Base-by-base conservation (phyloP, 2,797 vertebrate species). In the Sandelia bainsii region DNA sequence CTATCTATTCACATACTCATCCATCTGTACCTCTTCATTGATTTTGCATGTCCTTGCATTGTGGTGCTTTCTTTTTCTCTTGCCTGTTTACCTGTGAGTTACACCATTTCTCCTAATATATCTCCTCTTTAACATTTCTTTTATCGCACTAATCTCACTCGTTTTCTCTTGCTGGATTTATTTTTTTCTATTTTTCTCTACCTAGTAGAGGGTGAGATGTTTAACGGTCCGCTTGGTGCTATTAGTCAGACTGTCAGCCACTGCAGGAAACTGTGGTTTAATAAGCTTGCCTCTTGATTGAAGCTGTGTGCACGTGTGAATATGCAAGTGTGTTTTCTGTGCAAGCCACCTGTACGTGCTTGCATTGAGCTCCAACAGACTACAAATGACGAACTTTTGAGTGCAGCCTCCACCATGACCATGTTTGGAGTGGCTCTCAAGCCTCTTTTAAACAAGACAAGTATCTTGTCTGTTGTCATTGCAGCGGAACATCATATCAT, bases 211-310 rank as follows among this genome's bases (percentile, higher is more conserved):
- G 66, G 75, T 6, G 63, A 58, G 78, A 80, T 72, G 79, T 79
- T 88, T 75, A 84, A 44, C 76, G 81, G 71, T 44, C 62, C 65
- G 23, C 80, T 87, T 6, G 40, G 44, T 69, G 69, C 58, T 60
- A 83, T 91, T 90, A 88, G 77, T 87, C 91, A 75, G 71, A 80
- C 78, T 74, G 70, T 87, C 74, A 85, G 84, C 88, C 79, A 13
- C 50, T 29, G 72, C 48, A 57, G 69, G 50, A 72, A 72, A 62
- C 68, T 44, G 62, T 60, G 77, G 57, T 89, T 92, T 92, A 90
- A 92, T 90, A 93, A 89, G 74, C 52, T 46, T 3, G 62, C 51
- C 73, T 69, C 48, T 61, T 53, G 59, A 80, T 64, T 63, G 40
- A 64, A 51, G 62, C 42, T 54, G 49, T 54, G 56, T 51, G 37